Base-by-base conservation (phyloP, 2,797 vertebrate species). In the Philypnodon macrostomus region DNA sequence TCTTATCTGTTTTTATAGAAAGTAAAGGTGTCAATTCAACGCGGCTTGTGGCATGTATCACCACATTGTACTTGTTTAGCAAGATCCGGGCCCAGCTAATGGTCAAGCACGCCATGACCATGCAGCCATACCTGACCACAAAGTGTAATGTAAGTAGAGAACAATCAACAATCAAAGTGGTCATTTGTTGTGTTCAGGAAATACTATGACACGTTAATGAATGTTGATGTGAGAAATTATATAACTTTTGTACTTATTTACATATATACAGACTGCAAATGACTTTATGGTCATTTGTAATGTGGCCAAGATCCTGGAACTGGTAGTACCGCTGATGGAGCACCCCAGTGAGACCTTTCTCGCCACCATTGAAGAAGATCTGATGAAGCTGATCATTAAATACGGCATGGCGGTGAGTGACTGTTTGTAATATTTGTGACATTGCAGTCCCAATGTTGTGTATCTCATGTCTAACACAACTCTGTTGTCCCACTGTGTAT, bases 251-350 rank as follows among this genome's bases (percentile, higher is more conserved):
- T n/a, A n/a, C n/a, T n/a, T n/a, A n/a, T n/a, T n/a, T n/a, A n/a
- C n/a, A n/a, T n/a, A n/a, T n/a, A n/a, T 54, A 24, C 73, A 98
- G 96, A 94, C 91, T 53, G 93, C 96, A 86, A 97, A 97, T 87
- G 96, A 98, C 86, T 98, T 98, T 86, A 94, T 98, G 92, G 96
- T 98, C 73, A 98, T 98, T 75, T 98, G 95, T 88, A 97, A 98
- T 44, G 95, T 98, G 84, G 96, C 96, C 50, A 98, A 97, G 88
- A 98, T 98, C 78, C 83, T 98, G 77, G 96, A 98, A 33, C 89
- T 98, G 47, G 96, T 98, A 44, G 93, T 98, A 32, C 96, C 96
- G 0, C 76, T 98, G 42, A 98, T 98, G 95, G 96, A 98, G 34
- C 96, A 98, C 70, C 96, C 96, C 26, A 97, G 95, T 70, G 96